Conservation (phyloP, 2,797 vertebrate species). For the Lutjanus argentimaculatus region DNA sequence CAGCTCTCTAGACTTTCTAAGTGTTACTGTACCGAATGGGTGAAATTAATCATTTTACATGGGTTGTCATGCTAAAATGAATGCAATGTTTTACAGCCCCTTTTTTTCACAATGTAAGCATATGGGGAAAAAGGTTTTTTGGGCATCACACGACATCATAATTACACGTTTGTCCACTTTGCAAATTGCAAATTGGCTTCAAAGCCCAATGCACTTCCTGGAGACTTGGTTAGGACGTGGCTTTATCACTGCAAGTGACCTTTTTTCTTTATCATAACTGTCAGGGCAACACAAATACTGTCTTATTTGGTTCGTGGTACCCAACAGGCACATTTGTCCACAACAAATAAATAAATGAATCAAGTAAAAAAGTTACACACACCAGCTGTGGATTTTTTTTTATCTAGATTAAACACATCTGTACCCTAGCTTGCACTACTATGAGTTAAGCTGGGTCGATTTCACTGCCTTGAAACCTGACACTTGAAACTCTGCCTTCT, state of each 20-base stretch:
- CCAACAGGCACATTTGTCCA: not conserved
- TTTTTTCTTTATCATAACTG: not conserved
- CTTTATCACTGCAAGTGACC: not conserved
- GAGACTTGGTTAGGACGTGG: not conserved
- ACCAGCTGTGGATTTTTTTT: not conserved
- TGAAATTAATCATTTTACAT: too few relatives aligned
- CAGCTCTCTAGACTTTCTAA: too few relatives aligned
- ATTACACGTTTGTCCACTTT: too few relatives aligned
- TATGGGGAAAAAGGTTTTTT: too few relatives aligned
- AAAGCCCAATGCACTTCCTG: too few relatives aligned
- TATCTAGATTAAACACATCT: not conserved
- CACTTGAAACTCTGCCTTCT: conserved; percentile 22
- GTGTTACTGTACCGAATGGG: too few relatives aligned
- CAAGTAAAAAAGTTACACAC: not conserved
- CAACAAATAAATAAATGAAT: too few relatives aligned
- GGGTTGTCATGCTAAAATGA: too few relatives aligned
- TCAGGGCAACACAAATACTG: not conserved
- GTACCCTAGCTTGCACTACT: not conserved
- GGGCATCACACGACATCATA: too few relatives aligned
- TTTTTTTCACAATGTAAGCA: too few relatives aligned
- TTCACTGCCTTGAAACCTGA: conserved; percentile 39
- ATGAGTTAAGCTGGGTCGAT: not conserved
- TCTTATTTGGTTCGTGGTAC: not conserved
- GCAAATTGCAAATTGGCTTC: too few relatives aligned
- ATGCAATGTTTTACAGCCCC: too few relatives aligned